phyloP scores from a whole-genome alignment of 1,140 invertebrate genomes.

The Heliothis virescens region DNA sequence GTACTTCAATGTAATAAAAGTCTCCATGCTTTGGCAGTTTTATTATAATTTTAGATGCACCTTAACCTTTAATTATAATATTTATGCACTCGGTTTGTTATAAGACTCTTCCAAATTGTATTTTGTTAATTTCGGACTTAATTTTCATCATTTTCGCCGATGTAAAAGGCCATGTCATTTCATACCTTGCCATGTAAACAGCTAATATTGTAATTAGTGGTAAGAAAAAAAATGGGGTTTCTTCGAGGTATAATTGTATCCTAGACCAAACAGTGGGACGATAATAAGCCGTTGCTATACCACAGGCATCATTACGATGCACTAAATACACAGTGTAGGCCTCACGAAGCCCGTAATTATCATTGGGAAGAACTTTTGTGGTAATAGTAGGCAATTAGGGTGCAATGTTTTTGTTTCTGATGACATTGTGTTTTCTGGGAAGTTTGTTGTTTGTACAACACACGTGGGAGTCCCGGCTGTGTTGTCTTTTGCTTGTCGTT shows the following conservation, averaged over 20 bases:
- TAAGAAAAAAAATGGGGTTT: not conserved
- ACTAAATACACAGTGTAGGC: constrained; percentile 41
- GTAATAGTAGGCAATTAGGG: constrained; percentile 61
- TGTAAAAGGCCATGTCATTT: not conserved
- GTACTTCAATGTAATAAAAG: not conserved
- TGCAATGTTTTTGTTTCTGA: constrained; percentile 64
- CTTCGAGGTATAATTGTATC: not conserved
- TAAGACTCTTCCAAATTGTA: too few species aligned
- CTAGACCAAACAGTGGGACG: constrained; percentile 30
- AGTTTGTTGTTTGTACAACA: constrained; percentile 62
- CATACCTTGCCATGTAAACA: not conserved
- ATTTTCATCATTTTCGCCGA: too few species aligned
- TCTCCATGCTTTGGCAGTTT: not conserved
- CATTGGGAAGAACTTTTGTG: constrained; percentile 42
- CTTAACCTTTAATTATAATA: too few species aligned
- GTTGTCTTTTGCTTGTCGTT: constrained; percentile 59
- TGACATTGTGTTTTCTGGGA: constrained; percentile 72
- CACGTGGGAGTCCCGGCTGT: constrained; percentile 67
- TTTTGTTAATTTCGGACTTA: too few species aligned
- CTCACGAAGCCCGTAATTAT: constrained; percentile 54
- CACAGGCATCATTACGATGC: constrained; percentile 43
- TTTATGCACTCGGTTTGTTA: too few species aligned
- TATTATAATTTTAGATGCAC: too few species aligned
- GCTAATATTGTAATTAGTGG: not conserved
- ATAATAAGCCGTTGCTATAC: constrained; percentile 33